These are phyloP conservation scores for Bovichtus diacanthus DNA, from an alignment of 2,797 vertebrate species.

Conservation along the genomic window DNA sequence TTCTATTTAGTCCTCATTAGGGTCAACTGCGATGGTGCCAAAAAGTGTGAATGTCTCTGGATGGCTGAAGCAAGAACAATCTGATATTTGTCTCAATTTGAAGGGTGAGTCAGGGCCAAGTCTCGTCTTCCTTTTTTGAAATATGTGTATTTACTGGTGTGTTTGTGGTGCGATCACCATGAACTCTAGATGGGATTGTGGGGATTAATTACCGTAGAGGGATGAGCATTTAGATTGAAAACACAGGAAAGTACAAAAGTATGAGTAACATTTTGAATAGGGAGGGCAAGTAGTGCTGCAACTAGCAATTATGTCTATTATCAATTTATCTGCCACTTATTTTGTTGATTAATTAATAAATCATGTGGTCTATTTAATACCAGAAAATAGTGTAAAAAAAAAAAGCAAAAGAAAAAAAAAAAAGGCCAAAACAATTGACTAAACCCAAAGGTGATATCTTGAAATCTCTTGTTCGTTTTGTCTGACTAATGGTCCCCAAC, in stretches of 20 bases:
- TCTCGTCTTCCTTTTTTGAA: conserved; percentile 9
- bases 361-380: background rate
- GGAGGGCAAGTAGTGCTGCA: background rate
- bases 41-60: conserved; percentile 10
- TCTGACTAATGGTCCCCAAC: background rate
- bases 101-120: background rate
- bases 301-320: background rate
- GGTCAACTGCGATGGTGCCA: background rate
- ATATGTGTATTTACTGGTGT: conserved; percentile 12
- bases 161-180: conserved; percentile 18
- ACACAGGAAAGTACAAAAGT: background rate
- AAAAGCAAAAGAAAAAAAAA: too few relatives aligned
- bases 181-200: conserved; percentile 13
- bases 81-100: conserved; percentile 11
- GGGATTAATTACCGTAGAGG: conserved; percentile 3
- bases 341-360: background rate
- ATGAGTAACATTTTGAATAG: background rate
- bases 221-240: conserved; percentile 12
- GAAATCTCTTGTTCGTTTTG: background rate
- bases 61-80: conserved; percentile 11
- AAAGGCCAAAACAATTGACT: background rate
- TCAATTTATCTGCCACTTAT: background rate
- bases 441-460: background rate
- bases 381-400: background rate
- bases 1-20: conserved; percentile 13